Percentiles rank a stretch among this genome's conserved stretches.
phyloP scores from a whole-genome alignment of 2,888 invertebrate species.

The Ischnura elegans region DNA sequence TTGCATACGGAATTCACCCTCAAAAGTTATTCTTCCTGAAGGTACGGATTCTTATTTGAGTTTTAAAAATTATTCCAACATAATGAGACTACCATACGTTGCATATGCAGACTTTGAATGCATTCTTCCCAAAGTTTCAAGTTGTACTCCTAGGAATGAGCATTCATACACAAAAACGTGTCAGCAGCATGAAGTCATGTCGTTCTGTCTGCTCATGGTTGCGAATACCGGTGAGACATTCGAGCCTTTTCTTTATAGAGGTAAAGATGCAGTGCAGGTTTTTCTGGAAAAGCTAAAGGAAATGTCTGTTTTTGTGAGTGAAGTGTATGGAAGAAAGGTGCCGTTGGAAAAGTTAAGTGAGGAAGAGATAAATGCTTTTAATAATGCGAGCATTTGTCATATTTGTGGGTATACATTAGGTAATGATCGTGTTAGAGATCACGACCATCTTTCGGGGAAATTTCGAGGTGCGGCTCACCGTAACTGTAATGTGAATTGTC shows the following conservation, averaged over 20 bases:
- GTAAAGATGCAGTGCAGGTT: not conserved
- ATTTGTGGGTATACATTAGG: not conserved
- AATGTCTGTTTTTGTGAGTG: not conserved
- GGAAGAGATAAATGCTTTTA: not conserved
- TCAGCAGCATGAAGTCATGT: not conserved
- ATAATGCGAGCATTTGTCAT: not conserved
- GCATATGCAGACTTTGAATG: constrained; percentile 3
- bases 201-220: not conserved
- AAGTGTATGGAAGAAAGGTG: not conserved
- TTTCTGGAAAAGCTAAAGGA: not conserved
- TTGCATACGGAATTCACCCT: not conserved
- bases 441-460: constrained; percentile 70
- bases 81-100: not conserved
- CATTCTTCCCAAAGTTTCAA: not conserved
- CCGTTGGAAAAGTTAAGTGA: not conserved
- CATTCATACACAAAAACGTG: not conserved
- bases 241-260: not conserved
- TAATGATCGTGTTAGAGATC: not conserved
- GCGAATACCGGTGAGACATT: not conserved
- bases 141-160: no score
- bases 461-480: constrained; percentile 73
- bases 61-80: not conserved
- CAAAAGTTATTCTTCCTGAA: not conserved
- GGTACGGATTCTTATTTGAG: not conserved
- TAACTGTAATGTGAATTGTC: constrained; percentile 74